phyloP scores from a whole-genome alignment of 2,113 vertebrate genomes.

The Eclectus roratus region DNA sequence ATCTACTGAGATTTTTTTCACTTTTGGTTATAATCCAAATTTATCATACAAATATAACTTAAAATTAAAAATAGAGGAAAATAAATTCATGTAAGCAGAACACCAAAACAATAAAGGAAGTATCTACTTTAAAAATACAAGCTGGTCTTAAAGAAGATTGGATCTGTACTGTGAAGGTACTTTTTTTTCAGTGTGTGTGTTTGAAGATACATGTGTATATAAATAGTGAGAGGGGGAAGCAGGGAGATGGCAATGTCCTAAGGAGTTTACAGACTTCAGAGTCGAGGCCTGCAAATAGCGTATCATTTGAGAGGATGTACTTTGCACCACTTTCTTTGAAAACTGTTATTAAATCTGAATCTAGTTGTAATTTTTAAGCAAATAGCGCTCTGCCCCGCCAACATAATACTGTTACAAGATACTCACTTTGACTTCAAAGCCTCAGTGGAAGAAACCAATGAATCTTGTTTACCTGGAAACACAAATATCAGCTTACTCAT shows the following conservation, averaged over 20 bases:
- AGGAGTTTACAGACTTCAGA: not conserved
- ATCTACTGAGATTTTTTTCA: not conserved
- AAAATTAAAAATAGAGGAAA: not conserved
- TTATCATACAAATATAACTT: not conserved
- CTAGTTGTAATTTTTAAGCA: not conserved
- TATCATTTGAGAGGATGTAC: not conserved
- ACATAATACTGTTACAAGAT: not conserved
- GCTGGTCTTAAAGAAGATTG: not conserved
- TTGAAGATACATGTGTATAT: not conserved
- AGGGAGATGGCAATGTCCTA: not conserved
- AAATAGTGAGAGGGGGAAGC: not conserved
- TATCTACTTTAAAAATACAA: not conserved
- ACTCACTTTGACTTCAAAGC: not conserved
- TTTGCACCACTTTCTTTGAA: not conserved
- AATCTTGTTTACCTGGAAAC: slow-evolving; percentile 31
- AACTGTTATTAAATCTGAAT: not conserved
- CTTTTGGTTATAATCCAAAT: not conserved
- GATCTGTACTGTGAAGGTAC: slow-evolving; percentile 33
- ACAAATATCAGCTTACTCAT: not conserved
- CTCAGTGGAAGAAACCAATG: slow-evolving; percentile 3
- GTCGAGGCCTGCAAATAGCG: accelerated
- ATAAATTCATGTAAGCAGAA: not conserved
- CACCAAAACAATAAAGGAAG: not conserved
- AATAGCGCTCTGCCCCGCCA: not conserved
- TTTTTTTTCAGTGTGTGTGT: not conserved